Conservation (phyloP, 2,888 invertebrate genomes). For the Plutella xylostella region DNA sequence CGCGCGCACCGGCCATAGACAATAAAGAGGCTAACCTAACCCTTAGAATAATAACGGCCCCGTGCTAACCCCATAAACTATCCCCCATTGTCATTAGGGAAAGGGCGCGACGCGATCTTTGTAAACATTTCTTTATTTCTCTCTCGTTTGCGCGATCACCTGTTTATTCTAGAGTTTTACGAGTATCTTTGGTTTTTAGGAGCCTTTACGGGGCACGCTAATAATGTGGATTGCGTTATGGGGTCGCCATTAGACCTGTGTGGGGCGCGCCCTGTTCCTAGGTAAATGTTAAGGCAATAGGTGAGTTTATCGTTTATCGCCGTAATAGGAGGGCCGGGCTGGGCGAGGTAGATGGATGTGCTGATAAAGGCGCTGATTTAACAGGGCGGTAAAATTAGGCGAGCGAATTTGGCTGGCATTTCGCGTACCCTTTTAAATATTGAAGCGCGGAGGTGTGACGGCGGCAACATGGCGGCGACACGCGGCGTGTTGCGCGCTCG, state of each 20-base stretch:
- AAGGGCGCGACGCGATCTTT: conserved; percentile 51
- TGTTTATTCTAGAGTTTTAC: conserved; percentile 63
- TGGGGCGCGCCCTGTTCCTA: conserved; percentile 42
- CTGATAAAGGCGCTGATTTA: conserved; percentile 39
- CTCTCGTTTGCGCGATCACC: conserved; percentile 54
- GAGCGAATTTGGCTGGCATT: conserved; percentile 28
- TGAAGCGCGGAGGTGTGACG: conserved; percentile 12
- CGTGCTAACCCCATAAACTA: conserved; percentile 60
- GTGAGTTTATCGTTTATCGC: conserved; percentile 48
- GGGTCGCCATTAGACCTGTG: conserved; percentile 37
- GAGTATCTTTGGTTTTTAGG: conserved; percentile 54
- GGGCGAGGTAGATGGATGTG: conserved; percentile 33
- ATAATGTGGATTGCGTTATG: conserved; percentile 42
- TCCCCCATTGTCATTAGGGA: conserved; percentile 65
- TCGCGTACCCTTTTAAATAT: conserved; percentile 19
- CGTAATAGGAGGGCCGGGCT: conserved; percentile 34
- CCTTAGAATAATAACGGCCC: too few species aligned
- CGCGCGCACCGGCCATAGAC: conserved; percentile 48
- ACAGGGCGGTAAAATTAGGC: conserved; percentile 37
- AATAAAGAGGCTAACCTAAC: conserved; percentile 57
- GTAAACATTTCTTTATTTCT: conserved; percentile 55
- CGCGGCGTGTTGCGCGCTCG: too few species aligned
- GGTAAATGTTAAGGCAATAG: conserved; percentile 51
- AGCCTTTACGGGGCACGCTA: conserved; percentile 26
- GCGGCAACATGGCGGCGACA: too few species aligned